Evolutionary conservation across 2,888 invertebrate genomes (phyloP).

Genomic region (Coelogynopora nodosa): DNA sequence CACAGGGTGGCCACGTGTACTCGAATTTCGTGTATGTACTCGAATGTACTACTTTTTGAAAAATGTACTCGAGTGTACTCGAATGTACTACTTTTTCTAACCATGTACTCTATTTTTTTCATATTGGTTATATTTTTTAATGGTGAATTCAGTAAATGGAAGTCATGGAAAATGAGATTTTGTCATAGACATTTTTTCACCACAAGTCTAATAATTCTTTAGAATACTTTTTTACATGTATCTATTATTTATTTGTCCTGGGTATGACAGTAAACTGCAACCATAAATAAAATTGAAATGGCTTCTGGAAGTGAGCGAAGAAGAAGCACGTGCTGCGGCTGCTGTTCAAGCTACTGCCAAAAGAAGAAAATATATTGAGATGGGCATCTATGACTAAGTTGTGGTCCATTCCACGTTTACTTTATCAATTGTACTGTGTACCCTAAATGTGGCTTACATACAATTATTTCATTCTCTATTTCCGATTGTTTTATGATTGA

Average conservation of each 20-base stretch:
- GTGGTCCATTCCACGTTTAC: neutral
- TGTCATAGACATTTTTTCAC: constrained; percentile 8
- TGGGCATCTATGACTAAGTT: neutral
- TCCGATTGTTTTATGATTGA: neutral
- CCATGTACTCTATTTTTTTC: constrained; percentile 18
- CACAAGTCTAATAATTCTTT: constrained; percentile 6
- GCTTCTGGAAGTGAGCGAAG: neutral
- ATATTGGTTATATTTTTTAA: constrained; percentile 24
- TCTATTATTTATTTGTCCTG: constrained; percentile 25
- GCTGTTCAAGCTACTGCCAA: too few species aligned
- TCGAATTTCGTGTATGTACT: constrained; percentile 5
- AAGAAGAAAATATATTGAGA: neutral
- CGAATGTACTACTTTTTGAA: constrained; percentile 23
- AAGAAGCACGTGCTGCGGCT: neutral
- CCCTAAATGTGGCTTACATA: neutral
- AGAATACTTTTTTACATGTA: constrained; percentile 18
- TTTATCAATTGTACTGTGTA: neutral
- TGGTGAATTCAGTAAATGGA: constrained; percentile 8
- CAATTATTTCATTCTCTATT: neutral
- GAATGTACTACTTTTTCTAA: constrained; percentile 25
- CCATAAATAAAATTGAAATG: constrained; percentile 14
- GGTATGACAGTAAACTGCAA: constrained; percentile 22
- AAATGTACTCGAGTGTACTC: too few species aligned
- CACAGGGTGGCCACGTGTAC: constrained; percentile 21
- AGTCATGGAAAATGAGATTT: constrained; percentile 6